Conservation (phyloP, 2,113 vertebrate species). For the Actenoides lindsayi region DNA sequence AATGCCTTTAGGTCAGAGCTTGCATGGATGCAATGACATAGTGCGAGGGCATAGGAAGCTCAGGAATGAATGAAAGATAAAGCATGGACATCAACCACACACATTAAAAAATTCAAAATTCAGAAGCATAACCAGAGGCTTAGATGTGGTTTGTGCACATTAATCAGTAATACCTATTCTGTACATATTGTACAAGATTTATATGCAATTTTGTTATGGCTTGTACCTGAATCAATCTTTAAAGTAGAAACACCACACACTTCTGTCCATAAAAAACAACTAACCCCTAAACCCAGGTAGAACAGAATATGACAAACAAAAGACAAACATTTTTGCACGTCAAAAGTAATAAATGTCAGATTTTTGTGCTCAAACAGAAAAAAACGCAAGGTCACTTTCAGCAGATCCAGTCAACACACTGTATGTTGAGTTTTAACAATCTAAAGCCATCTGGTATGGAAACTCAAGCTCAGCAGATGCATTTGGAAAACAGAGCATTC, state of each 20-base stretch:
- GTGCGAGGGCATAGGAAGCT: neutral
- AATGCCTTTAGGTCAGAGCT: neutral
- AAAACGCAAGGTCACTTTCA: conserved; percentile 49
- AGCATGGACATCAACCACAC: neutral
- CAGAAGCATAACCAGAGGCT: neutral
- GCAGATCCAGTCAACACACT: conserved; percentile 12
- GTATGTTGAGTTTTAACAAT: conserved; percentile 48
- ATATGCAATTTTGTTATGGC: neutral
- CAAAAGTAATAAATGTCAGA: conserved; percentile 10
- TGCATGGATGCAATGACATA: accelerated
- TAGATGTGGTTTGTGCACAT: neutral
- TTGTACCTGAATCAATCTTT: neutral
- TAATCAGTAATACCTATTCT: neutral
- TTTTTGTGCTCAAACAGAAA: neutral
- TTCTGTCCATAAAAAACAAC: neutral
- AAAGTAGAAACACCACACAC: neutral
- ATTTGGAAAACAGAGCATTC: conserved; percentile 55
- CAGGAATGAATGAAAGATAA: neutral
- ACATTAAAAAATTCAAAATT: neutral
- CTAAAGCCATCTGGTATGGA: conserved; percentile 56
- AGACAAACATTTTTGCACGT: neutral
- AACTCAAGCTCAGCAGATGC: conserved; percentile 43
- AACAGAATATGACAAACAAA: neutral
- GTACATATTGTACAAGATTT: neutral
- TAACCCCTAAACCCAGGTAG: neutral